These are phyloP conservation scores for Lapara coniferarum DNA, from an alignment of 2,888 invertebrate species.

Conservation along the genomic window DNA sequence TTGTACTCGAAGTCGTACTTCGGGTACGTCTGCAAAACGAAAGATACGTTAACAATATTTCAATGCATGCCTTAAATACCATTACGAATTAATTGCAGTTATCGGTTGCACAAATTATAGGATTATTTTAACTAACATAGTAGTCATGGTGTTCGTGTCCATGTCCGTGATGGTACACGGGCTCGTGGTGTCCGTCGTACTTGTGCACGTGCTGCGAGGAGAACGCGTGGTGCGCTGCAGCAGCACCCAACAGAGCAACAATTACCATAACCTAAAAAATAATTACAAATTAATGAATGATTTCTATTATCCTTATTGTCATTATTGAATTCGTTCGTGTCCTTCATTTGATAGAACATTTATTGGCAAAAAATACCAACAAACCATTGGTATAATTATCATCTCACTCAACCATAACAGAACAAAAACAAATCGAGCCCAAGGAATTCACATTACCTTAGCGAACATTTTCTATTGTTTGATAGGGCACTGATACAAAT, in stretches of 20 bases:
- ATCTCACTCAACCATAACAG: conserved; percentile 1
- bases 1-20: conserved; percentile 43
- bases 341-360: neutral
- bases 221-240: conserved; percentile 44
- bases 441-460: conserved; percentile 29
- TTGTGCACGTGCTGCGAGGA: conserved; percentile 51
- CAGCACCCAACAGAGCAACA: conserved; percentile 35
- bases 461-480: conserved; percentile 34
- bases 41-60: neutral
- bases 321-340: too few relatives aligned
- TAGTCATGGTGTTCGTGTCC: conserved; percentile 40
- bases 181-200: conserved; percentile 46
- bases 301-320: too few relatives aligned
- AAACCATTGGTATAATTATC: conserved; percentile 16
- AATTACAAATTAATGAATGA: neutral
- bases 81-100: too few relatives aligned
- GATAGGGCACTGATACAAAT: conserved; percentile 31
- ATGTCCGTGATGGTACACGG: conserved; percentile 34
- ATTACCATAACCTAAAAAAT: conserved; percentile 33
- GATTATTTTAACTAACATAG: conserved; percentile 33
- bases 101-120: too few relatives aligned
- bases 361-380: neutral
- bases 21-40: conserved; percentile 54
- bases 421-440: conserved; percentile 17
- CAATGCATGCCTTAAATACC: too few relatives aligned